Evolutionary conservation across 2,113 vertebrate genomes (phyloP).

Genomic region (Apus apus): DNA sequence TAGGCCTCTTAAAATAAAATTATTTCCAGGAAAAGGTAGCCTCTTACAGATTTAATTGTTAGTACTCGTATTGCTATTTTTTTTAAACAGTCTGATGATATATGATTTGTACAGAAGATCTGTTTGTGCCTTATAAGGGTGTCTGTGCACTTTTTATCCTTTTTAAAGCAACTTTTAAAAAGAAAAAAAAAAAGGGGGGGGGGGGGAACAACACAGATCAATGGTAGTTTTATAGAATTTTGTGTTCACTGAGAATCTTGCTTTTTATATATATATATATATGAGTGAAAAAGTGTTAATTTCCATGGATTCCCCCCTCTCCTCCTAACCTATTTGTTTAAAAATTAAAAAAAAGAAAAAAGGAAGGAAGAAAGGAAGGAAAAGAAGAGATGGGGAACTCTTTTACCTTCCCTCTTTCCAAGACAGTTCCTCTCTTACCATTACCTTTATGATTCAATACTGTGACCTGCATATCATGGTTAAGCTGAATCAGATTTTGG

Average conservation of each 20-base stretch:
- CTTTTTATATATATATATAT: conserved; percentile 31
- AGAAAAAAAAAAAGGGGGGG: conserved; percentile 13
- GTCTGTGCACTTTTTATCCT: conserved; percentile 85
- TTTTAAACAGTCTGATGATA: conserved; percentile 53
- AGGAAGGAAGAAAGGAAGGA: neutral
- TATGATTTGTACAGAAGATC: conserved; percentile 75
- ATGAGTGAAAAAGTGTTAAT: conserved; percentile 46
- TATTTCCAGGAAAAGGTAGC: conserved; percentile 47
- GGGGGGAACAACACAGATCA: conserved; percentile 48
- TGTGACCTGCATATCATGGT: conserved; percentile 73
- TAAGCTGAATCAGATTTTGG: conserved; percentile 64
- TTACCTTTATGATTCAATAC: conserved; percentile 73
- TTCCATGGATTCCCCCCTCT: conserved; percentile 41
- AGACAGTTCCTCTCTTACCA: conserved; percentile 3
- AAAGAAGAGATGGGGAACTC: neutral
- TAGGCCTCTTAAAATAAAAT: neutral
- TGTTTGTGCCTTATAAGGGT: conserved; percentile 86
- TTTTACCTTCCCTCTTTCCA: neutral
- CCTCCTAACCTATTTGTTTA: conserved; percentile 57
- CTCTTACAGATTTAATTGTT: conserved; percentile 57
- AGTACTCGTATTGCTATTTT: conserved; percentile 62
- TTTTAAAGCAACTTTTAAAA: conserved; percentile 77
- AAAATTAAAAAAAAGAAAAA: neutral
- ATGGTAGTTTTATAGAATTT: conserved; percentile 70
- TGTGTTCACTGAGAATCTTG: conserved; percentile 61